Percentiles rank a stretch among this genome's conserved stretches.
These are phyloP conservation scores for Mobula hypostoma DNA, from an alignment of 2,113 vertebrate species.

Conservation along the genomic window DNA sequence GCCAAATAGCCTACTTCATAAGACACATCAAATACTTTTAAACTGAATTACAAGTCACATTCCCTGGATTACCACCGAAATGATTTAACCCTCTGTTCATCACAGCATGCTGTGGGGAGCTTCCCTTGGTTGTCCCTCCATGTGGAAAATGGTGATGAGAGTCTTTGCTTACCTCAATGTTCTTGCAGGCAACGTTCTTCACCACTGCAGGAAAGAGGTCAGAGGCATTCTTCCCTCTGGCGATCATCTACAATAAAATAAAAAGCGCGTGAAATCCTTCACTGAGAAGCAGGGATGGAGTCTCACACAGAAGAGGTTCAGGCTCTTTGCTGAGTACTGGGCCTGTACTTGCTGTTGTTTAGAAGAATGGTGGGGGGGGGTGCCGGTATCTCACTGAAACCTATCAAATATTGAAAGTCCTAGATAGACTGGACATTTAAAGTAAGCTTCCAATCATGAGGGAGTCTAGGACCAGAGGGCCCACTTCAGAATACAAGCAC, in stretches of 20 bases:
- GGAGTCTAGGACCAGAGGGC: too few relatives aligned
- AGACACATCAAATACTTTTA: too few relatives aligned
- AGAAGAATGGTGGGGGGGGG: too few relatives aligned
- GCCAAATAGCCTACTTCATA: too few relatives aligned
- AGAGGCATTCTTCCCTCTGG: conserved; percentile 89
- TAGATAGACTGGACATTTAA: too few relatives aligned
- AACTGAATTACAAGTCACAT: neutral
- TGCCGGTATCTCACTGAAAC: too few relatives aligned
- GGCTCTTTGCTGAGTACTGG: too few relatives aligned
- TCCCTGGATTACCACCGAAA: neutral
- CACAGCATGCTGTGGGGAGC: too few relatives aligned
- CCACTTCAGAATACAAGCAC: too few relatives aligned
- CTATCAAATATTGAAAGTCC: too few relatives aligned
- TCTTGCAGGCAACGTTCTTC: conserved; percentile 97
- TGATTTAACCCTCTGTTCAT: neutral
- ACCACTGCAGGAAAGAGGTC: conserved; percentile 96
- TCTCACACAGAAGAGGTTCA: neutral
- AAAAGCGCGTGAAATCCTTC: neutral
- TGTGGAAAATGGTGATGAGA: neutral
- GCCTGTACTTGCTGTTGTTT: too few relatives aligned
- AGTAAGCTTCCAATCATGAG: too few relatives aligned
- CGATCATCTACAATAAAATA: conserved; percentile 79
- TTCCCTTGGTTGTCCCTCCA: neutral
- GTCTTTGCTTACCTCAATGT: conserved; percentile 77
- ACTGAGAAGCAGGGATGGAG: neutral